Conservation (phyloP, 92 coral and sea anemone genomes). For the Metridium senile region DNA sequence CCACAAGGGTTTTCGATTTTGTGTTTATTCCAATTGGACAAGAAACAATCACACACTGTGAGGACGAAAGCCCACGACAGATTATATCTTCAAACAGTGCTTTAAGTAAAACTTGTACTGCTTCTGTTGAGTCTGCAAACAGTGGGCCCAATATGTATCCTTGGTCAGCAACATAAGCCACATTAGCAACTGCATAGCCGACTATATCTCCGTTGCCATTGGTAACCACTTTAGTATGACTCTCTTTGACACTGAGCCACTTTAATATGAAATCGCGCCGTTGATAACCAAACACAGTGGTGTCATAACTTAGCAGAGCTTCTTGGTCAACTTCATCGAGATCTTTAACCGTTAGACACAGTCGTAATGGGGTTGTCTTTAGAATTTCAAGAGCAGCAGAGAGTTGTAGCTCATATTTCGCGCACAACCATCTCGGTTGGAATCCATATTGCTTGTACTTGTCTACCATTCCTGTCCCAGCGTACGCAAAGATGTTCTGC, state of each 20-base stretch:
- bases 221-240: background rate
- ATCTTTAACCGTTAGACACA: background rate
- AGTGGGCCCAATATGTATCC: background rate
- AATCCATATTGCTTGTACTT: background rate
- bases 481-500: background rate
- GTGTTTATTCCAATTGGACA: background rate
- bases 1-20: background rate
- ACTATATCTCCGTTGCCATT: background rate
- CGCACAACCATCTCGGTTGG: background rate
- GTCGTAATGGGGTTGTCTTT: background rate
- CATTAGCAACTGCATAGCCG: background rate
- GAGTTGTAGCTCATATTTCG: background rate
- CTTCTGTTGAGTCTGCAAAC: slow-evolving; percentile 3
- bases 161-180: background rate
- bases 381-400: background rate
- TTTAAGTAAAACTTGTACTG: background rate
- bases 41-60: background rate
- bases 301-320: background rate
- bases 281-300: background rate
- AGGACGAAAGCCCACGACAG: background rate
- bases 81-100: background rate
- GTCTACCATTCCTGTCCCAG: background rate
- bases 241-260: background rate
- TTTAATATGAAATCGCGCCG: background rate
- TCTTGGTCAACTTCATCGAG: background rate